phyloP scores from a whole-genome alignment of 2,797 vertebrate genomes.

The Capromys pilorides region DNA sequence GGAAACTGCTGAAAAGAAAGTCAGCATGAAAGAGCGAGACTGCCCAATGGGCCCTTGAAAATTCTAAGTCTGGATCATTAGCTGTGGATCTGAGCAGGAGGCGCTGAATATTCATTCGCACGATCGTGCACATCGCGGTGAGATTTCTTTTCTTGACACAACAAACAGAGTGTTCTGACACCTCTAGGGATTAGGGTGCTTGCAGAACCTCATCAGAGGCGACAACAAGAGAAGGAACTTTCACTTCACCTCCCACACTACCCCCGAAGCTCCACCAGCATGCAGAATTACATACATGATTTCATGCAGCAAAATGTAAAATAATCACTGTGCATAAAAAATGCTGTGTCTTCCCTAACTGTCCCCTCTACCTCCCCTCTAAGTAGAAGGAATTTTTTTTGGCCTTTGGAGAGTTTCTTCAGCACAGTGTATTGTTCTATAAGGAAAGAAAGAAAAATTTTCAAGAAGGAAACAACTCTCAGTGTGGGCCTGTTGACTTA shows the following conservation, averaged over 20 bases:
- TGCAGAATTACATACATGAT: neutral
- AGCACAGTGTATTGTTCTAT: neutral
- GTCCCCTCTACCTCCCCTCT: neutral
- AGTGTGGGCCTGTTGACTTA: neutral
- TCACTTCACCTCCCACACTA: conserved; percentile 17
- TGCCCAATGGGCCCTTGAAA: neutral
- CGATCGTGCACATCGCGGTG: accelerated
- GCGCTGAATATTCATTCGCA: conserved; percentile 64
- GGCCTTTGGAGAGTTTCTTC: too few species aligned
- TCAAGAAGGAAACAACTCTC: neutral
- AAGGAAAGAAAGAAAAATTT: conserved; percentile 20
- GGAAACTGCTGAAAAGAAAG: conserved; percentile 54
- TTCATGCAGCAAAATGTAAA: neutral
- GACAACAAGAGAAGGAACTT: neutral
- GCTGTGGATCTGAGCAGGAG: neutral
- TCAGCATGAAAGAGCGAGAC: neutral
- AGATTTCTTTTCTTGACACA: conserved; percentile 65
- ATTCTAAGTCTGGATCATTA: conserved; percentile 40
- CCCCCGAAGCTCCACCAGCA: neutral
- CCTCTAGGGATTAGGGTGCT: conserved; percentile 17
- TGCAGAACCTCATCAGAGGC: neutral
- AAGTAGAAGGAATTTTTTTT: neutral
- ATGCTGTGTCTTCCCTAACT: neutral
- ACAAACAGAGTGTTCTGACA: conserved; percentile 55
- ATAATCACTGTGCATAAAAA: neutral